Percentiles rank a stretch among this genome's conserved stretches.
These are phyloP conservation scores for Merops nubicus DNA, from an alignment of 2,113 vertebrate genomes.

Conservation along the genomic window DNA sequence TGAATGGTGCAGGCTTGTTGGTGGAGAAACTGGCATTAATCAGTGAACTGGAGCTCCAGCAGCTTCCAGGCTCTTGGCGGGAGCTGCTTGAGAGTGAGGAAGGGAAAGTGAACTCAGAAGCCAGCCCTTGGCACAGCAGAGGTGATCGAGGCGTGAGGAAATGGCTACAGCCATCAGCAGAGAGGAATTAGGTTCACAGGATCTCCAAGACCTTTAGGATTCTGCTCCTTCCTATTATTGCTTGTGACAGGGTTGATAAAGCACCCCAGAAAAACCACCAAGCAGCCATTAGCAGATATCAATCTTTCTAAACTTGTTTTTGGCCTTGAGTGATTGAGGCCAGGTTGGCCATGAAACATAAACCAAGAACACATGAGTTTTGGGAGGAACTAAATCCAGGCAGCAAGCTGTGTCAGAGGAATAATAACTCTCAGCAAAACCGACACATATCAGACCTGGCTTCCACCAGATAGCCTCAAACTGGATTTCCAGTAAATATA, in stretches of 20 bases:
- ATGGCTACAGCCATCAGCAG: background rate
- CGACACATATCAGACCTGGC: background rate
- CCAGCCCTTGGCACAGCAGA: background rate
- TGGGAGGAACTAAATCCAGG: slow-evolving; percentile 11
- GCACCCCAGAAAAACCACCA: background rate
- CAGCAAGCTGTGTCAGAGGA: background rate
- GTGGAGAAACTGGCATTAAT: background rate
- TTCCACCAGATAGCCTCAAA: background rate
- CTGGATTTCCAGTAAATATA: slow-evolving; percentile 19
- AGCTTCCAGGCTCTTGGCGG: background rate
- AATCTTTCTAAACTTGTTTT: slow-evolving; percentile 20
- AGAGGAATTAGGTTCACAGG: background rate
- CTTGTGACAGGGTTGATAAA: slow-evolving; percentile 14
- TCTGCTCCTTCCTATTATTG: background rate
- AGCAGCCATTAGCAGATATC: slow-evolving; percentile 1
- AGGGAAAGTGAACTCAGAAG: background rate
- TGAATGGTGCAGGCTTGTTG: background rate
- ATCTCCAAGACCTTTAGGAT: background rate
- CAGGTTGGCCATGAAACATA: background rate
- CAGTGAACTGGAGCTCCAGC: slow-evolving; percentile 5
- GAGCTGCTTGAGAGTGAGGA: background rate
- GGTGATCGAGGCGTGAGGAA: background rate
- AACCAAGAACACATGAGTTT: slow-evolving; percentile 39
- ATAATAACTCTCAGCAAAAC: slow-evolving; percentile 17
- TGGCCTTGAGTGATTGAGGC: background rate